Evolutionary conservation across 2,113 vertebrate species (phyloP), one percentile per base, ranked within the genome.

Genomic region (Shinisaurus crocodilurus): DNA sequence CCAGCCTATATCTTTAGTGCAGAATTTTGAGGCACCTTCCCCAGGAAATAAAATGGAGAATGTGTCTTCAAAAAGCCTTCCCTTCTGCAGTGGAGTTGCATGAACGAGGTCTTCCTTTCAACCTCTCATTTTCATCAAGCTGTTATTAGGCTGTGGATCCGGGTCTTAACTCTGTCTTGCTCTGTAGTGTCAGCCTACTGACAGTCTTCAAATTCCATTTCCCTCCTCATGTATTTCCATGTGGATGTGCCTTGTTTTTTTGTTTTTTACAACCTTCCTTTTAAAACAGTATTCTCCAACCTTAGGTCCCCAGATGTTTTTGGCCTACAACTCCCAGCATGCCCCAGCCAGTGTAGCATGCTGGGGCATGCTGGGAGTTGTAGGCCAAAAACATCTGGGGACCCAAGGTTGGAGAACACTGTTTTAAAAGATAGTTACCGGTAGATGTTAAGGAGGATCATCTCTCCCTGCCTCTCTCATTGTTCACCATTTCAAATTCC

Each of bases 81-180:
- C 85, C 88, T 88, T 81, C 23, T 0, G 0, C 54, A 77, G 32
- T 69, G 15, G 10, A 0, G 0, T 29, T 0, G 0, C 43, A 67
- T 25, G 90, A 85, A 79, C 87, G 76, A 57, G 91, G 81, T 32
- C 40, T 89, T 80, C 79, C 87, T 82, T 94, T 90, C 86, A 37
- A 3, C 43, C 6, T 74, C 18, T 70, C 84, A 85, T 87, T 87
- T 87, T 60, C 7, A 89, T 93, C 92, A 85, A 23, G 16, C 88
- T 32, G n/a, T 40, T 69, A 54, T 87, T 29, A 87, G 89, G 89
- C 89, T 91, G 89, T 87, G 89, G 88, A 84, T 85, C 23, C 32
- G 57, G 0, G 12, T 89, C 93, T 75, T 67, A 65, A 48, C 57
- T 67, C 27, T 0, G 80, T 90, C 84, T 89, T 79, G 82, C 57